These are phyloP conservation scores for Lasioglossum figueresi DNA, from an alignment of 2,888 invertebrate genomes.

Conservation along the genomic window DNA sequence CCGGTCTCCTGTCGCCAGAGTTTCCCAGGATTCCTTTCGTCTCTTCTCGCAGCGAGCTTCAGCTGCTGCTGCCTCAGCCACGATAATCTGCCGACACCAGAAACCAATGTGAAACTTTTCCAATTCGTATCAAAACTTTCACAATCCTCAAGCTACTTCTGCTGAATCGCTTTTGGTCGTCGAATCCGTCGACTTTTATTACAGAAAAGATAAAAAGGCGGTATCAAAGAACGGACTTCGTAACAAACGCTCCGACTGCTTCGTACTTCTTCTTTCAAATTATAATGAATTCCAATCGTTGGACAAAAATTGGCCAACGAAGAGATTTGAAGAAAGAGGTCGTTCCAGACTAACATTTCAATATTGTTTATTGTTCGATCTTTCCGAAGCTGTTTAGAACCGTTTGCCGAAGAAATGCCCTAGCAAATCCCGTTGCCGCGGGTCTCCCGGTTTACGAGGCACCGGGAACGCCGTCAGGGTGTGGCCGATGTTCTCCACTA, in stretches of 20 bases:
- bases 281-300: background rate
- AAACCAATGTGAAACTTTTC: slow-evolving; percentile 32
- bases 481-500: slow-evolving; percentile 31
- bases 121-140: slow-evolving; percentile 20
- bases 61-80: slow-evolving; percentile 94
- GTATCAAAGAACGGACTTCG: background rate
- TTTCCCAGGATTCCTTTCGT: slow-evolving; percentile 85
- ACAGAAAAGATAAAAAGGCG: background rate
- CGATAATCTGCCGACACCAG: slow-evolving; percentile 81
- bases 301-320: background rate
- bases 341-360: background rate
- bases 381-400: background rate
- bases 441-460: slow-evolving; percentile 41
- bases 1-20: slow-evolving; percentile 91
- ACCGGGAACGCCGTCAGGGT: slow-evolving; percentile 36
- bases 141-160: background rate
- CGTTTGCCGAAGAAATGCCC: background rate
- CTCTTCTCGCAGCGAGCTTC: slow-evolving; percentile 91
- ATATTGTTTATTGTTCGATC: background rate
- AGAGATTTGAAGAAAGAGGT: background rate
- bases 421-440: background rate
- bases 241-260: background rate
- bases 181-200: background rate
- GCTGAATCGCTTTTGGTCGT: background rate
- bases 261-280: background rate